Base-by-base conservation (phyloP, 2,113 vertebrate genomes). In the Xenopus laevis region DNA sequence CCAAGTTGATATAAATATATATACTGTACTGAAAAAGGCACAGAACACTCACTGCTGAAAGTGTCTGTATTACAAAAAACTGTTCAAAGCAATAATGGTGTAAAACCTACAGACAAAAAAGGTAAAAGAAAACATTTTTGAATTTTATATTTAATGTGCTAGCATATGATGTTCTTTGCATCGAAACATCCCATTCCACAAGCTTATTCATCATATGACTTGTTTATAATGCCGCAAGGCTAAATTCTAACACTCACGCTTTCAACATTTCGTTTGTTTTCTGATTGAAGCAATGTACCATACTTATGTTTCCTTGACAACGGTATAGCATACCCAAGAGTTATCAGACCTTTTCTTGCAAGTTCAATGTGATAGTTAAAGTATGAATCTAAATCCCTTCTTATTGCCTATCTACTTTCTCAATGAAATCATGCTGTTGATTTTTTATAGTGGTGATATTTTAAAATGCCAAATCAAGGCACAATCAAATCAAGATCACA, bases 341-440 rank as follows among this genome's bases (percentile, higher is more conserved):
- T 69, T 70, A 76, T 64, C 65, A 69, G 66, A 76, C 74, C 74
- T 64, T 69, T 76, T 76, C 74, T 57, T 76, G 27, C 66, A 69
- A 55, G 59, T 77, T 76, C 66, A 76, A 64, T 76, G 73, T n/a
- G 59, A 69, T 76, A 76, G 64, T 63, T 52, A 69, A 76, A 69
- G 59, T 57, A 57, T 50, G 45, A 61, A 50, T 68, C 57, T 75
- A 66, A 68, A 68, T 62, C 65, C 69, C 46, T 8, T 69, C 30
- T 70, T 62, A 63, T 70, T 70, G 66, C 40, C 45, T 53, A 76
- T 63, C 74, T 67, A 52, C 65, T 8, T 66, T n/a, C 63, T 4
- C 33, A 45, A 18, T 20, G 63, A 27, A n/a, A 55, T n/a, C 13
- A 55, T 4, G 17, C 1, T n/a, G 16, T 16, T 2, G 17, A 9